phyloP scores from a whole-genome alignment of 2,797 vertebrate genomes.

The Typhlichthys eigenmanni region DNA sequence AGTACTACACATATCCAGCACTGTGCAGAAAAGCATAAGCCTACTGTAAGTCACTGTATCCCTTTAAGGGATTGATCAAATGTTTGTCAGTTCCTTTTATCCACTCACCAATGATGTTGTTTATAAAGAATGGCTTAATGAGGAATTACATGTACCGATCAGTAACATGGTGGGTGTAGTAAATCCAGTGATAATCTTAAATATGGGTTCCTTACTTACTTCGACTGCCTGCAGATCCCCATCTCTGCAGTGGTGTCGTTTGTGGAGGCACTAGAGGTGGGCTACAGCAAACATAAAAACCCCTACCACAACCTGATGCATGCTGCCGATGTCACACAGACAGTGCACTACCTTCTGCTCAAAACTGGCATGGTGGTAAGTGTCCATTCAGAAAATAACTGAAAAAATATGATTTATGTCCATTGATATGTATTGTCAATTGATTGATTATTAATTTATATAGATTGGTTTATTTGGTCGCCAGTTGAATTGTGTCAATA shows the following conservation, averaged over 20 bases:
- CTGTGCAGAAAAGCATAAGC: too few species aligned
- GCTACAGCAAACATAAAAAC: constrained; percentile 98
- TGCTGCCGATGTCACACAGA: constrained; percentile 95
- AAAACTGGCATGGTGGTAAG: constrained; percentile 93
- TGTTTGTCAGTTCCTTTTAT: too few species aligned
- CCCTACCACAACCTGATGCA: constrained; percentile 97
- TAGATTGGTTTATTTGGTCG: too few species aligned
- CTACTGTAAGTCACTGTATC: too few species aligned
- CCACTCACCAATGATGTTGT: too few species aligned
- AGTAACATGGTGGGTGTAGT: too few species aligned
- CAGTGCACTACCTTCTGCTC: constrained; percentile 93
- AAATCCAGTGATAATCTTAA: neutral
- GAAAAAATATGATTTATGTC: neutral
- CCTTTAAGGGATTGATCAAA: too few species aligned
- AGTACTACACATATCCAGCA: too few species aligned
- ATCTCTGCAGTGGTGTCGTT: constrained; percentile 97
- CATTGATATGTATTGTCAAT: neutral
- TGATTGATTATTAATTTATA: constrained; percentile 3
- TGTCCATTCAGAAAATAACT: constrained; percentile 27
- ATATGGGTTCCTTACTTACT: constrained; percentile 3
- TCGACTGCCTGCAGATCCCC: constrained; percentile 83
- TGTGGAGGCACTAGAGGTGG: constrained; percentile 94
- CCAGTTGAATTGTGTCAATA: too few species aligned
- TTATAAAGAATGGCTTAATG: too few species aligned
- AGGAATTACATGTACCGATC: too few species aligned